These are phyloP conservation scores for Venustoraphidia nigricollis DNA, from an alignment of 2,888 invertebrate genomes.

Conservation along the genomic window DNA sequence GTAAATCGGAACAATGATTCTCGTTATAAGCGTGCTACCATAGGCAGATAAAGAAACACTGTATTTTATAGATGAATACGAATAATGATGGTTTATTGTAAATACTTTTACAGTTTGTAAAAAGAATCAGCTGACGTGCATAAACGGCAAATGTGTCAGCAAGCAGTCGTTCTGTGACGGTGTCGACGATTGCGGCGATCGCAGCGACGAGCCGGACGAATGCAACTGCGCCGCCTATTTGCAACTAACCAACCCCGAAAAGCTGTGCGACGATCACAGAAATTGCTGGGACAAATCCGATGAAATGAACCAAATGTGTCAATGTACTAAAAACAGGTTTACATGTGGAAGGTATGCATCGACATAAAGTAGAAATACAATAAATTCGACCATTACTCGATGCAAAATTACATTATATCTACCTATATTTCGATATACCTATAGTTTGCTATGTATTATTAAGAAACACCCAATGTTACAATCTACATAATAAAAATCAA, in stretches of 20 bases:
- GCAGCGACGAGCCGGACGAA: slow-evolving; percentile 50
- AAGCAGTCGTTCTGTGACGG: slow-evolving; percentile 56
- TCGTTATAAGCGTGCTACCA: too few species aligned
- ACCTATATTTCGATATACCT: too few species aligned
- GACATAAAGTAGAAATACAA: background rate
- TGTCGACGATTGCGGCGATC: slow-evolving; percentile 50
- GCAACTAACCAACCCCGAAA: slow-evolving; percentile 46
- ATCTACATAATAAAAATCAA: too few species aligned
- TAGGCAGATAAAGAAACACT: too few species aligned
- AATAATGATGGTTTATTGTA: background rate
- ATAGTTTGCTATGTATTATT: too few species aligned
- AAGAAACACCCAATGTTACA: too few species aligned
- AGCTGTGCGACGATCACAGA: slow-evolving; percentile 59
- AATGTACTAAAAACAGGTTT: slow-evolving; percentile 36
- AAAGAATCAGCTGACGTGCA: slow-evolving; percentile 27
- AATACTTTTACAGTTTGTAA: slow-evolving; percentile 37
- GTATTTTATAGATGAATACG: too few species aligned
- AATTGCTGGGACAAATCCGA: slow-evolving; percentile 67
- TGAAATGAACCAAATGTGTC: slow-evolving; percentile 49
- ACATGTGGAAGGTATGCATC: slow-evolving; percentile 33
- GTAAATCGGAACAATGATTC: too few species aligned
- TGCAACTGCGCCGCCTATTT: slow-evolving; percentile 53
- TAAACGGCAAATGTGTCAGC: slow-evolving; percentile 47
- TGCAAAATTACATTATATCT: background rate
- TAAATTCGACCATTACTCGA: too few species aligned